Evolutionary conservation across 2,888 invertebrate species (phyloP).

Genomic region (Calameuta pallipes): DNA sequence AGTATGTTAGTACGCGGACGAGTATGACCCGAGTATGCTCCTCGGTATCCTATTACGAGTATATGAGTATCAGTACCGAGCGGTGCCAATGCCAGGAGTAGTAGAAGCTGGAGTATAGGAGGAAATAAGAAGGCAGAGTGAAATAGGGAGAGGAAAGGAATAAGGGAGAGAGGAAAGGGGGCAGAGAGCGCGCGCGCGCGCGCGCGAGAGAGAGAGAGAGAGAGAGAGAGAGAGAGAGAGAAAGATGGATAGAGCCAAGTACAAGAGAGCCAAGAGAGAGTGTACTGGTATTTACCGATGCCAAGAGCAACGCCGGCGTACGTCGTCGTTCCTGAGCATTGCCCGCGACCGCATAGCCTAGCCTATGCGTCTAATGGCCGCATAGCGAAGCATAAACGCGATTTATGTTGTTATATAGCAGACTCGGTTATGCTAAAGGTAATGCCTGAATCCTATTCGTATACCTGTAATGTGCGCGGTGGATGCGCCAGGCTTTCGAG

Average conservation of each 20-base stretch:
- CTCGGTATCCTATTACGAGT: not conserved
- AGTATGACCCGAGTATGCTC: not conserved
- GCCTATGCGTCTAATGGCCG: constrained; percentile 31
- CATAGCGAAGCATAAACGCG: constrained; percentile 34
- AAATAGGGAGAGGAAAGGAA: not conserved
- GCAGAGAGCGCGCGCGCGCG: too few relatives aligned
- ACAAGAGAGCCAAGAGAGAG: not conserved
- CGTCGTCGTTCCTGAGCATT: constrained; percentile 19
- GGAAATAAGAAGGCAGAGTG: not conserved
- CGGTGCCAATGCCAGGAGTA: not conserved
- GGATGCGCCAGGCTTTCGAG: constrained; percentile 17
- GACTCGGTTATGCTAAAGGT: constrained; percentile 32
- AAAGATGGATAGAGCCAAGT: not conserved
- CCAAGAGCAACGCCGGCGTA: not conserved
- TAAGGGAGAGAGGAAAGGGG: not conserved
- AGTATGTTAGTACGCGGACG: constrained; percentile 34
- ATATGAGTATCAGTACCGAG: not conserved
- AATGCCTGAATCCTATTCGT: constrained; percentile 33
- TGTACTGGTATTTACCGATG: constrained; percentile 4
- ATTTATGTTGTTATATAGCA: constrained; percentile 36
- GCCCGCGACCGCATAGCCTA: constrained; percentile 30
- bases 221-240: not conserved
- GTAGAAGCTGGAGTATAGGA: not conserved
- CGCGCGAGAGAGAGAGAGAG: not conserved
- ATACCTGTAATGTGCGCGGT: constrained; percentile 18